These are phyloP conservation scores for Silurus aristotelis DNA, from an alignment of 2,797 vertebrate genomes.

Conservation along the genomic window DNA sequence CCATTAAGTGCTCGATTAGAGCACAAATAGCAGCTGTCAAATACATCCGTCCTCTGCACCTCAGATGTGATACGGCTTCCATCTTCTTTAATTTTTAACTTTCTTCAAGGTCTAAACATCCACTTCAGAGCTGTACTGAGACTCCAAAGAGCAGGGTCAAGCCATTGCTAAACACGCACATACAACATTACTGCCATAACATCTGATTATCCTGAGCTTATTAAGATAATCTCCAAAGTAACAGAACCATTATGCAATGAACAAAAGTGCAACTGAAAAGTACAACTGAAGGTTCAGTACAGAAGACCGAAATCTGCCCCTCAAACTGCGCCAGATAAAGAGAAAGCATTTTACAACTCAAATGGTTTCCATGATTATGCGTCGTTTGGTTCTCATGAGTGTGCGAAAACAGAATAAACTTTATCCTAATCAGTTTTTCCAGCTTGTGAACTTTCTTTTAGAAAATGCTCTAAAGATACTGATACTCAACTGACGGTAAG, in stretches of 20 bases:
- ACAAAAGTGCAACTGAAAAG: constrained; percentile 4
- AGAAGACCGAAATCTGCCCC: background rate
- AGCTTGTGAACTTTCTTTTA: constrained; percentile 52
- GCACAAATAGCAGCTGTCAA: constrained; percentile 52
- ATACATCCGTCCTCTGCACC: constrained; percentile 33
- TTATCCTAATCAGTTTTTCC: constrained; percentile 46
- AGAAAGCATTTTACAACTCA: background rate
- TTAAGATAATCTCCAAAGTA: constrained; percentile 33
- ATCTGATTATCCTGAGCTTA: constrained; percentile 20
- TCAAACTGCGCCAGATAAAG: background rate
- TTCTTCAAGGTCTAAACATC: constrained; percentile 6
- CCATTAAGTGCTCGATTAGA: constrained; percentile 73
- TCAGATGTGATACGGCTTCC: constrained; percentile 49
- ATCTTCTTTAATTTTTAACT: constrained; percentile 21
- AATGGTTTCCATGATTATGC: constrained; percentile 2
- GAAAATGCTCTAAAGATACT: background rate
- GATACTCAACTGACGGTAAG: background rate
- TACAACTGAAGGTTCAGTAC: constrained; percentile 7
- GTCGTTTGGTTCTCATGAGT: constrained; percentile 56
- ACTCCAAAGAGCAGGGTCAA: constrained; percentile 17
- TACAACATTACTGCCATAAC: background rate
- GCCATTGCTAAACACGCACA: constrained; percentile 7
- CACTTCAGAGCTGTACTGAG: background rate
- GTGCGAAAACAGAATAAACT: constrained; percentile 51
- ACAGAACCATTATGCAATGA: constrained; percentile 24